Evolutionary conservation across 2,888 invertebrate genomes (phyloP), one percentile per base, ranked within the genome.

Genomic region (Sepioteuthis lessoniana): DNA sequence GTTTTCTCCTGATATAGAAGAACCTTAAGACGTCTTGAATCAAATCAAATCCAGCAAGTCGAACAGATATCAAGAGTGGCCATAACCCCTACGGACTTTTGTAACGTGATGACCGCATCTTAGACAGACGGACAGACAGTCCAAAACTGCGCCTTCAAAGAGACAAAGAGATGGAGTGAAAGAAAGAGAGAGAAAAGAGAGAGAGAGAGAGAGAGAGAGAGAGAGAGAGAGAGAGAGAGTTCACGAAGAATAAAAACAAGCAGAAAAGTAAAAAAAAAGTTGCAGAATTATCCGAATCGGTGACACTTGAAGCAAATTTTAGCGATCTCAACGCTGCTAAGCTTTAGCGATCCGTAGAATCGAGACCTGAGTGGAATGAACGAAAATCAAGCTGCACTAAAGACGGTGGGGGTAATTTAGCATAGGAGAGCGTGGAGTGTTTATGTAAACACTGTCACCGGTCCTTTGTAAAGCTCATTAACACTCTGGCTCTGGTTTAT

Each of bases 371-470:
- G 76, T n/a, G n/a, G 19, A 76, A 76, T 76, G 7, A n/a, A 76
- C 31, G n/a, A 76, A 76, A 76, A n/a, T 10, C n/a, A 2, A 1
- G 13, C 76, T 10, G n/a, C n/a, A 5, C 35, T 35, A 76, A 76
- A 35, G 76, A 7, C 42, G 42, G 42, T 42, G 42, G 42, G n/a
- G 16, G n/a, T n/a, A n/a, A 0, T n/a, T 76, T 10, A 35, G 76
- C 19, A 19, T 76, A 16, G n/a, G n/a, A n/a, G 76, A 19, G 76
- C 76, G 76, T n/a, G 0, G 76, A n/a, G n/a, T 55, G 55, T 55
- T 16, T 76, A 76, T 76, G 76, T 76, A 76, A 76, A 76, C 76
- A 76, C n/a, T n/a, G n/a, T n/a, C 76, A 76, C n/a, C n/a, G n/a
- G 76, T 35, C 76, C 16, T 31, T 76, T 76, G 76, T 31, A n/a